Conservation (phyloP, 2,797 vertebrate genomes). For the Capromys pilorides region DNA sequence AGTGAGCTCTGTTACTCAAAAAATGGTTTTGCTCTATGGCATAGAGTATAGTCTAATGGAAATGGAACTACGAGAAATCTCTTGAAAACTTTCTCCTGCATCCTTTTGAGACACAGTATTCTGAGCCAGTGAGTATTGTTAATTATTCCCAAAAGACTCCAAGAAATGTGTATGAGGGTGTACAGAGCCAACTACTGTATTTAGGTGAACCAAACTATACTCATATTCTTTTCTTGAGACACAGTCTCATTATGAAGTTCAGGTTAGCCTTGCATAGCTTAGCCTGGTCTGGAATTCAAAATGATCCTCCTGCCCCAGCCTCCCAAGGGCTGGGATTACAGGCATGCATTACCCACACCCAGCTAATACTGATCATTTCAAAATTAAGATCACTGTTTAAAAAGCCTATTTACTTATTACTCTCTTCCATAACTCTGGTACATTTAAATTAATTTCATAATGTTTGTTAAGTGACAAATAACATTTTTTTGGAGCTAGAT, state of each 20-base stretch:
- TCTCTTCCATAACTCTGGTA: neutral
- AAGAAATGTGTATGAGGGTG: neutral
- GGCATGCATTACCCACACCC: too few relatives aligned
- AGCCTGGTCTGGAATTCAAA: too few relatives aligned
- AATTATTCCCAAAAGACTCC: neutral
- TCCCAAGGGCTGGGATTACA: too few relatives aligned
- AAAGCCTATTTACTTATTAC: neutral
- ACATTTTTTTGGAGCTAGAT: neutral
- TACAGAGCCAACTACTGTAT: neutral
- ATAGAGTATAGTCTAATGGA: slow-evolving; percentile 5
- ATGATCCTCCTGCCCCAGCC: too few relatives aligned
- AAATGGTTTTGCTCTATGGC: neutral
- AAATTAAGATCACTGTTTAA: neutral
- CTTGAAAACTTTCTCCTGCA: neutral
- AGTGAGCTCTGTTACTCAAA: neutral
- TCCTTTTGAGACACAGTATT: neutral
- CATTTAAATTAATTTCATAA: slow-evolving; percentile 35
- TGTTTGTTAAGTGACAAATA: neutral
- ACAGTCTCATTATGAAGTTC: too few relatives aligned
- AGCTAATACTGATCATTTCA: neutral
- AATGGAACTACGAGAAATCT: neutral
- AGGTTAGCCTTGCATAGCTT: too few relatives aligned
- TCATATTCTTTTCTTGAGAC: neutral
- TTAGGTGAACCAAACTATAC: neutral
- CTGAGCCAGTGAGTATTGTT: neutral